These are phyloP conservation scores for Eucriotettix oculatus DNA, from an alignment of 2,888 invertebrate species.

Conservation along the genomic window DNA sequence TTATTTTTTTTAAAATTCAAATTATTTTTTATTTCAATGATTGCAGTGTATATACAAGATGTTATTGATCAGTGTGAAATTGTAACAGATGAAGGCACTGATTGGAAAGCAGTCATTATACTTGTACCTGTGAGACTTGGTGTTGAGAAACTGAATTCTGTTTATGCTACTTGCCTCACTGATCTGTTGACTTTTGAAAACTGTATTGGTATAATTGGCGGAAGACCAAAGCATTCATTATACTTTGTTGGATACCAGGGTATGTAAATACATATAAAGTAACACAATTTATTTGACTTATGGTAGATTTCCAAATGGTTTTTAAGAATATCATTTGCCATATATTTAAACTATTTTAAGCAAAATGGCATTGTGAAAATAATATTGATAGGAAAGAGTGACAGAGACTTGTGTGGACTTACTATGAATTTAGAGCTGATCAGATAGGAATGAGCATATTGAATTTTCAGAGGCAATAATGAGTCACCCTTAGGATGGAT, in stretches of 20 bases:
- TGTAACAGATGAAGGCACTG: conserved; percentile 8
- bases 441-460: too few species aligned
- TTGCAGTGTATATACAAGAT: conserved; percentile 57
- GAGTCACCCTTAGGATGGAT: too few species aligned
- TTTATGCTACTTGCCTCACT: conserved; percentile 69
- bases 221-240: conserved; percentile 79
- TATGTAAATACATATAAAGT: conserved; percentile 15
- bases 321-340: too few species aligned
- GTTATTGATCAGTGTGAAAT: conserved; percentile 43
- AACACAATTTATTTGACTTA: too few species aligned
- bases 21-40: background rate
- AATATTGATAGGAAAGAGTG: too few species aligned
- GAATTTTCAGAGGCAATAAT: too few species aligned
- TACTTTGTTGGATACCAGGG: conserved; percentile 87
- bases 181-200: conserved; percentile 60
- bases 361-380: too few species aligned
- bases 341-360: too few species aligned
- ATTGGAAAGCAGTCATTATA: conserved; percentile 50
- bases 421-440: too few species aligned
- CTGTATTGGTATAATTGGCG: conserved; percentile 85
- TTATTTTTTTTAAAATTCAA: too few species aligned
- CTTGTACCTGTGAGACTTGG: conserved; percentile 76
- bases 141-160: conserved; percentile 68
- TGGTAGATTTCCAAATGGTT: too few species aligned
- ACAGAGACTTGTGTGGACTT: too few species aligned